These are phyloP conservation scores for Alligator mississippiensis DNA, from an alignment of 2,113 vertebrate genomes.

Conservation along the genomic window DNA sequence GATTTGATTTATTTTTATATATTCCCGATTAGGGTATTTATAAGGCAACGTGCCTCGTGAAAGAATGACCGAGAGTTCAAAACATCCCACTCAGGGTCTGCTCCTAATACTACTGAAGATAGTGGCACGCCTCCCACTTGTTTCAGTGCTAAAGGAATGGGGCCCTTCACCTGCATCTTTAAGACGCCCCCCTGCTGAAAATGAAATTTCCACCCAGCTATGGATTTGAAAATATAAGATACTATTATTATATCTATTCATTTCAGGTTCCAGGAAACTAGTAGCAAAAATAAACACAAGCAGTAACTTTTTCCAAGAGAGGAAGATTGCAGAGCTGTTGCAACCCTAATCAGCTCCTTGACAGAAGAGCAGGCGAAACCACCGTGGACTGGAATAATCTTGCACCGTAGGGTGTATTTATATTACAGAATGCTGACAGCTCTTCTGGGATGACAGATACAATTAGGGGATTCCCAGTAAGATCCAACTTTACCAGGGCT, in stretches of 20 bases:
- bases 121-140: background rate
- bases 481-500: background rate
- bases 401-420: background rate
- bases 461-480: background rate
- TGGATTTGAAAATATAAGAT: background rate
- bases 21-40: background rate
- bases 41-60: background rate
- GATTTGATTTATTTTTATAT: background rate
- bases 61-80: background rate
- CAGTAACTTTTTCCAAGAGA: background rate
- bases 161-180: background rate
- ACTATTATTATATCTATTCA: background rate
- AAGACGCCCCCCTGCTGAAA: background rate
- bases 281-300: conserved; percentile 10
- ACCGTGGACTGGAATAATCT: background rate
- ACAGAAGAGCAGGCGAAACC: background rate
- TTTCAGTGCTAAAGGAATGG: background rate
- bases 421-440: background rate
- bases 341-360: background rate
- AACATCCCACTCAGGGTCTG: background rate
- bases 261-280: background rate
- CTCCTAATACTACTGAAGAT: background rate
- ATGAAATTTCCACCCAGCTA: background rate
- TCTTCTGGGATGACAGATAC: background rate
- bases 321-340: background rate